Evolutionary conservation across 2,113 vertebrate genomes (phyloP).

Genomic region (Seriola aureovittata): DNA sequence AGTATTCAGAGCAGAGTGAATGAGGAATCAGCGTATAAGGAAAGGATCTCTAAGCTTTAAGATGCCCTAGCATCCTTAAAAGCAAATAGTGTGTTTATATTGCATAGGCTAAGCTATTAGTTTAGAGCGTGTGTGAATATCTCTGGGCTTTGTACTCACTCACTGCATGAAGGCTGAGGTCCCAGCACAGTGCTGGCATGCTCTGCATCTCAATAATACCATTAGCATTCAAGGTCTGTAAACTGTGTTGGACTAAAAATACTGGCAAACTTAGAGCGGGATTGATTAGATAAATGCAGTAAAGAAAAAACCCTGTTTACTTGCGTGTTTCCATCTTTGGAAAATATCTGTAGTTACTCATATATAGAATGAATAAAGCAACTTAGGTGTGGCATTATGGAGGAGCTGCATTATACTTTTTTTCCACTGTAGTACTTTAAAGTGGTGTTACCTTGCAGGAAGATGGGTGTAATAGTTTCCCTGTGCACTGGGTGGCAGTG

Average conservation of each 20-base stretch:
- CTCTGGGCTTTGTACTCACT: constrained; percentile 56
- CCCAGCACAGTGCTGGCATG: constrained; percentile 49
- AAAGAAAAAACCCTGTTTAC: constrained; percentile 2
- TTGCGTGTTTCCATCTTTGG: not conserved
- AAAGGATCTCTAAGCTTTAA: constrained; percentile 26
- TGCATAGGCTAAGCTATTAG: constrained; percentile 49
- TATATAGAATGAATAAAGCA: not conserved
- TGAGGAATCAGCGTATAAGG: not conserved
- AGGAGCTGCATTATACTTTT: constrained; percentile 19
- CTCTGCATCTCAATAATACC: constrained; percentile 69
- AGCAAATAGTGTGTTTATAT: constrained; percentile 54
- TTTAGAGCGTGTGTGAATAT: constrained; percentile 56
- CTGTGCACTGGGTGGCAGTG: constrained; percentile 75
- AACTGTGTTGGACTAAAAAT: constrained; percentile 50
- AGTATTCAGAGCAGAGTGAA: constrained; percentile 34
- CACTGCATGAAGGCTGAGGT: constrained; percentile 44
- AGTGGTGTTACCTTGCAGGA: not conserved
- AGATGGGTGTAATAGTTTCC: constrained; percentile 3
- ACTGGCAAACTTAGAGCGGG: constrained; percentile 23
- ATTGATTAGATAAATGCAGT: constrained; percentile 27
- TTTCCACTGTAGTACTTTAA: not conserved
- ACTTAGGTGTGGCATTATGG: not conserved
- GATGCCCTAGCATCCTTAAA: constrained; percentile 33
- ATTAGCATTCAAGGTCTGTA: constrained; percentile 71
- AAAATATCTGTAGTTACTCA: not conserved